A percentile compares a stretch with the other conserved stretches of the same genome.
Conservation (phyloP, 2,797 vertebrate species). For the Helicolenus hilgendorfi region DNA sequence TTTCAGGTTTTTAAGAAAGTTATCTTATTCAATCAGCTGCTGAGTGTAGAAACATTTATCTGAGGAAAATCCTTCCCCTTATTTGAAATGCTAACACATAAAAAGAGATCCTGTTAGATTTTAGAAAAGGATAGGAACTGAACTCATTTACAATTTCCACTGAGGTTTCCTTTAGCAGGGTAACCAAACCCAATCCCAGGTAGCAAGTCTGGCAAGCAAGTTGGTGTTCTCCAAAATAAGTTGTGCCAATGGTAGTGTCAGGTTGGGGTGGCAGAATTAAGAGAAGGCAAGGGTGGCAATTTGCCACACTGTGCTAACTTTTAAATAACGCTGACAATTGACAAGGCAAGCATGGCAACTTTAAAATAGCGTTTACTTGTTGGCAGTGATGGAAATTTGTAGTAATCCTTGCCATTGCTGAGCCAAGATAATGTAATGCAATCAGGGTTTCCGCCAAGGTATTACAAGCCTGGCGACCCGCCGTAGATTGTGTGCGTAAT, state of each 20-base stretch:
- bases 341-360: not conserved
- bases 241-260: too few relatives aligned
- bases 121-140: not conserved
- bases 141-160: not conserved
- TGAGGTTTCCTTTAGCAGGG: too few relatives aligned
- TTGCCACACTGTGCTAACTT: not conserved
- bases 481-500: not conserved
- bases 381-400: not conserved
- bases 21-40: not conserved
- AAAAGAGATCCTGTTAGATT: not conserved
- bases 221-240: not conserved
- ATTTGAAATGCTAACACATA: not conserved
- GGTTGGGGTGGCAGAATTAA: not conserved
- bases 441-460: not conserved
- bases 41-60: not conserved
- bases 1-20: not conserved
- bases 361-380: not conserved
- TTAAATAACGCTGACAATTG: not conserved
- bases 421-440: not conserved
- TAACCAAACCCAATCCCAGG: not conserved
- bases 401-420: not conserved
- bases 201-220: too few relatives aligned
- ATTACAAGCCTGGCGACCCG: not conserved
- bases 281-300: not conserved
- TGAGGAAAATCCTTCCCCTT: not conserved